Conservation (phyloP, 1,140 invertebrate genomes). For the Nymphalis io region DNA sequence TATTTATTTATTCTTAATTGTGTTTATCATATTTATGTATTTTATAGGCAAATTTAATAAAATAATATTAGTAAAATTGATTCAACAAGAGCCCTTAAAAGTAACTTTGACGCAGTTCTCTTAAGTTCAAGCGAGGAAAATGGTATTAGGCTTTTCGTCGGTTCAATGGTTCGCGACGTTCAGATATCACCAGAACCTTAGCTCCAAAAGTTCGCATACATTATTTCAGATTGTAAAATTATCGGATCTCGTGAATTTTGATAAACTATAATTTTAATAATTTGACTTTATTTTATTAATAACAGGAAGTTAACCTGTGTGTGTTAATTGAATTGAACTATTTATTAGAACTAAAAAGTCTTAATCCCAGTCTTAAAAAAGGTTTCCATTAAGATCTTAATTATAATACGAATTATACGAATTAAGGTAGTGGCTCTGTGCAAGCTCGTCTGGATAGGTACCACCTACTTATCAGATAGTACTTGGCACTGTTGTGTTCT, state of each 20-base stretch:
- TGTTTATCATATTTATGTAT: conserved; percentile 14
- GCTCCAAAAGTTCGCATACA: conserved; percentile 28
- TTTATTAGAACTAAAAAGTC: too few species aligned
- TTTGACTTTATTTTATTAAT: too few species aligned
- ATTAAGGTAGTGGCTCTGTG: too few species aligned
- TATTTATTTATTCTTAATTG: background rate
- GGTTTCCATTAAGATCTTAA: too few species aligned
- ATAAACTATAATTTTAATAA: too few species aligned
- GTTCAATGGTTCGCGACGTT: conserved; percentile 56
- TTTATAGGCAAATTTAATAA: conserved; percentile 35
- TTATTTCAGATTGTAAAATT: background rate
- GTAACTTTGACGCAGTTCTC: conserved; percentile 31
- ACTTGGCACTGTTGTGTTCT: too few species aligned
- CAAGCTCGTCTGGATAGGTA: too few species aligned
- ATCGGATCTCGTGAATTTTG: background rate
- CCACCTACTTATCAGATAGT: too few species aligned
- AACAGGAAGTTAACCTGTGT: too few species aligned
- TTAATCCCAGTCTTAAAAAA: too few species aligned
- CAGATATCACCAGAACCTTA: conserved; percentile 38
- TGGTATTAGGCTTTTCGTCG: conserved; percentile 61
- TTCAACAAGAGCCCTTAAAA: conserved; percentile 32
- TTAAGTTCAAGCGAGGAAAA: conserved; percentile 53
- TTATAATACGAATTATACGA: too few species aligned
- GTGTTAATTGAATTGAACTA: too few species aligned
- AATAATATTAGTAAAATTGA: conserved; percentile 34